Base-by-base conservation (phyloP, 2,888 invertebrate genomes). In the Callimorpha dominula region DNA sequence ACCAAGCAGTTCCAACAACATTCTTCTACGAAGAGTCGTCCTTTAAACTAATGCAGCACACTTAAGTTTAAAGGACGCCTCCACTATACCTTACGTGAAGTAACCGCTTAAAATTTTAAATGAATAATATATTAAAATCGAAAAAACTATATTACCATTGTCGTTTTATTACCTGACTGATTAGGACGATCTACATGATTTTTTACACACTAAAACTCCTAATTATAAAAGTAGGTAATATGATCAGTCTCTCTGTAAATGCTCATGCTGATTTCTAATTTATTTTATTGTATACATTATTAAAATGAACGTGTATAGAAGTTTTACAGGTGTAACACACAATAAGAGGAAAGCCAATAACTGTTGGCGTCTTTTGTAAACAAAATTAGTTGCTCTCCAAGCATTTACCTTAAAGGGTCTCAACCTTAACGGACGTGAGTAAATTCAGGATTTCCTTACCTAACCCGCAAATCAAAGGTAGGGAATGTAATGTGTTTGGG, bases 361-460 rank as follows among this genome's bases (percentile, higher is more conserved):
- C 14, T 14, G 71, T 69, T 40, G 65, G 50, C 62, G 65, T 74
- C 71, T 68, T 70, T 73, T 74, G 68, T 76, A 70, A 70, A 74
- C 62, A 74, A 70, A 76, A 76, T 76, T 74, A 65, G 71, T 74
- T 68, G 63, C 63, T 57, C 57, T 52, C 73, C 65, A 49, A n/a
- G 43, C 70, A 43, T 31, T 43, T 46, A 54, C 66, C 74, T 69
- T 62, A 65, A 68, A 74, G 74, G 72, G 60, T 68, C 73, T 43
- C 70, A 70, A 54, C 60, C 67, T 70, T 60, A 70, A 72, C 60
- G 68, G 57, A 72, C 70, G 65, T 70, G 67, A 77, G 70, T 77
- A 68, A 76, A 74, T 70, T 60, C 65, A n/a, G 67, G 70, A 72
- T 72, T 70, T 62, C 70, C 71, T 69, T 42, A 31, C 49, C 65